Evolutionary conservation across 2,888 invertebrate species (phyloP), one percentile per base, ranked within the genome.

Genomic region (Sarcophaga subvicina): DNA sequence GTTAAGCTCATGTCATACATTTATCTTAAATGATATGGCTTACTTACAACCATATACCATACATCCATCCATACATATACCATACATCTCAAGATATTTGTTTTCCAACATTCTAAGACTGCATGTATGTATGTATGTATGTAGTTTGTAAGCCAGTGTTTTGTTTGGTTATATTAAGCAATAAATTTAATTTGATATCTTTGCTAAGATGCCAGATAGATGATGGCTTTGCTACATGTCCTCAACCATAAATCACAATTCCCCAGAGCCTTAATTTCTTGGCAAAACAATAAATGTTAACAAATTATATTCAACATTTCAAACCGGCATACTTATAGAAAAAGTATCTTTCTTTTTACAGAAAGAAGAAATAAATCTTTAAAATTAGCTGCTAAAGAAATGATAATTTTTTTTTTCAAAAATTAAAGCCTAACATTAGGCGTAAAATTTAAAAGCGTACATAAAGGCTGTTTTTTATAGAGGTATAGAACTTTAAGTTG

Each of bases 171-270:
- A 63, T 80, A 70, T 75, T 72, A 75, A 80, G 89, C 89, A 89
- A 91, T 91, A 91, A 91, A 91, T 91, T 91, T 90, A 90, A 90
- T 90, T 90, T 90, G 91, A 91, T 91, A 89, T 89, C 88, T 88
- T 72, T 37, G 78, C 54, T 54, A 54, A 54, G 17, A 54, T 54
- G 54, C 54, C 54, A 54, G 54, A 14, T 14, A 14, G 54, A 54
- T 54, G 54, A 54, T 14, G 54, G 14, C 54, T 54, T 54, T 54
- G 54, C 54, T 54, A 14, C 54, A 45, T 77, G 49, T 77, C 47
- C 77, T 72, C n/a, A 20, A 85, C 82, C 89, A 90, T 91, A 91
- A 92, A 92, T 91, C 91, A 90, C 86, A 85, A 88, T 88, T 89
- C 86, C 87, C 80, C n/a, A 47, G 86, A 63, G 87, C 71, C 83